A percentile compares a stretch with the other conserved stretches of the same genome.
Conservation (phyloP, 2,113 vertebrate genomes). For the Phrynosoma blainvillii region DNA sequence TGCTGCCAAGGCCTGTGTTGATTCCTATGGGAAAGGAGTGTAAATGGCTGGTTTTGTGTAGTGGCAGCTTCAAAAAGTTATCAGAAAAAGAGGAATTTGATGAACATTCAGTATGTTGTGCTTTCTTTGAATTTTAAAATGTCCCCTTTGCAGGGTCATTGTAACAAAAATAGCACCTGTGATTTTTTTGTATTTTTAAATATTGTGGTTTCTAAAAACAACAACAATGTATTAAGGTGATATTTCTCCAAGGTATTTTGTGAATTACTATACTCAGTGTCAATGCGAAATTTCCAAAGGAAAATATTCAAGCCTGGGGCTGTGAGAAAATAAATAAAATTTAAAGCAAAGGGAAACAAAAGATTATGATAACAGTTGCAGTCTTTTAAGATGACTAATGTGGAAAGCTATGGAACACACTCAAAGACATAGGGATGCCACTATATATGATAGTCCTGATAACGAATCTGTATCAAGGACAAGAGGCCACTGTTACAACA, state of each 20-base stretch:
- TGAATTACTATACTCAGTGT: constrained; percentile 5
- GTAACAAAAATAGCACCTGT: constrained; percentile 20
- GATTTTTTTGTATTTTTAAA: constrained; percentile 30
- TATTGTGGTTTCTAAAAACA: not conserved
- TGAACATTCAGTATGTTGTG: constrained; percentile 8
- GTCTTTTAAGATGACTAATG: constrained; percentile 28
- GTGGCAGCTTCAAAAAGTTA: constrained; percentile 16
- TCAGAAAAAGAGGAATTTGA: constrained; percentile 23
- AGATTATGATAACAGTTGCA: constrained; percentile 24
- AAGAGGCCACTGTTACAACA: too few relatives aligned
- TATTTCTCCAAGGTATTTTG: constrained; percentile 21
- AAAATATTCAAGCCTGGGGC: constrained; percentile 43
- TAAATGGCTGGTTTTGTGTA: constrained; percentile 35
- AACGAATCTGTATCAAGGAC: too few relatives aligned
- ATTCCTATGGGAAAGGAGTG: not conserved
- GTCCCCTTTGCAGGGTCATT: not conserved
- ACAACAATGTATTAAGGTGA: constrained; percentile 33
- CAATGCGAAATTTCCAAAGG: constrained; percentile 17
- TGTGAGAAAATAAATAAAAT: not conserved
- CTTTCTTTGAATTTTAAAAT: constrained; percentile 37
- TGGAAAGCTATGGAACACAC: too few relatives aligned
- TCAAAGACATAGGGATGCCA: too few relatives aligned
- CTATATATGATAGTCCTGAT: too few relatives aligned
- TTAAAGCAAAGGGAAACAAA: constrained; percentile 8
- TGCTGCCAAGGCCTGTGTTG: not conserved